Percentiles rank a stretch among this genome's conserved stretches.
These are phyloP conservation scores for Conus ventricosus DNA, from an alignment of 1,140 invertebrate species.

Conservation along the genomic window DNA sequence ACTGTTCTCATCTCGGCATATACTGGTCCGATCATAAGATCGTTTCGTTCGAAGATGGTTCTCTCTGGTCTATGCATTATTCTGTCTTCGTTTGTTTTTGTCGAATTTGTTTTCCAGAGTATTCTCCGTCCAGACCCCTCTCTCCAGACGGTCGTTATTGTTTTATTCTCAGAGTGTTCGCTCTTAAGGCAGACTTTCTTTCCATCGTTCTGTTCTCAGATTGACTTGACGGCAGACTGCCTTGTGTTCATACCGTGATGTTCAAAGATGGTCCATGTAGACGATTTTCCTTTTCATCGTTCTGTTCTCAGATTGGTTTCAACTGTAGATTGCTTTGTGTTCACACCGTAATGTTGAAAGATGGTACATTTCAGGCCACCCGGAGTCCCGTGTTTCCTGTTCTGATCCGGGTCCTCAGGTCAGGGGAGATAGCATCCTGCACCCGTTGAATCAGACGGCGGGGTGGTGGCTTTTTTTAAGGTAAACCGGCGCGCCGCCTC, in stretches of 20 bases:
- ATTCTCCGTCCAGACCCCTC: too few relatives aligned
- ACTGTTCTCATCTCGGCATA: too few relatives aligned
- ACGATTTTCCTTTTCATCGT: too few relatives aligned
- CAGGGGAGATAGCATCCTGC: slow-evolving; percentile 7
- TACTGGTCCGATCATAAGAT: too few relatives aligned
- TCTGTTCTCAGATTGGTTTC: too few relatives aligned
- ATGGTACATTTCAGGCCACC: not conserved
- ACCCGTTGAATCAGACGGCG: not conserved
- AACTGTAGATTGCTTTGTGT: not conserved
- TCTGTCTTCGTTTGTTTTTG: too few relatives aligned
- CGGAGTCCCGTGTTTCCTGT: not conserved
- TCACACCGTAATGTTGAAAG: not conserved
- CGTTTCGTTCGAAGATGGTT: too few relatives aligned
- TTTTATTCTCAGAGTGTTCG: too few relatives aligned
- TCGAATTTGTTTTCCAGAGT: too few relatives aligned
- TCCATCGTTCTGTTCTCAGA: not conserved
- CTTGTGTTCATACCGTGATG: not conserved
- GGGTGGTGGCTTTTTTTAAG: slow-evolving; percentile 8
- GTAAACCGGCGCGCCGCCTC: not conserved
- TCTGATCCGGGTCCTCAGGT: not conserved
- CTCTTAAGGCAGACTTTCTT: not conserved
- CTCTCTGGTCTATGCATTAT: too few relatives aligned
- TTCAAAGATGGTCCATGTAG: not conserved
- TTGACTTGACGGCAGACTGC: not conserved
- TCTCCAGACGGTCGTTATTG: too few relatives aligned